Conservation (phyloP, 2,888 invertebrate genomes). For the Eulithis testata region DNA sequence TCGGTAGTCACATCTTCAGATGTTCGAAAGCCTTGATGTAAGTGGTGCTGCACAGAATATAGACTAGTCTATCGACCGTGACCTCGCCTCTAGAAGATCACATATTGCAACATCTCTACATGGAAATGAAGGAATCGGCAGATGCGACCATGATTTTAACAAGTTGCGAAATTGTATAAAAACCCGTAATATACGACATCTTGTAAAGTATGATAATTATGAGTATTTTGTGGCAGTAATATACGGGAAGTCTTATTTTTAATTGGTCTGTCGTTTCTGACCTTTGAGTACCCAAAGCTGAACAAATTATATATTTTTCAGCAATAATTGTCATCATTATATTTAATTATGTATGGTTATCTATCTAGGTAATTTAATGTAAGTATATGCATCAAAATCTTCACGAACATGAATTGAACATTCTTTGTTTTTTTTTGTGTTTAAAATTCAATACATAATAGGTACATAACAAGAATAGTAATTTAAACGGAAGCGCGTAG, state of each 20-base stretch:
- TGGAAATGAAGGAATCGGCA: constrained; percentile 17
- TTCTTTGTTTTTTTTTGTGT: background rate
- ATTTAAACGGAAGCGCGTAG: constrained; percentile 7
- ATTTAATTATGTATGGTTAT: no score
- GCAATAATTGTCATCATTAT: background rate
- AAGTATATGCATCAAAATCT: background rate
- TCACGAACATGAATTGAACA: background rate
- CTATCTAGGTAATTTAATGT: no score
- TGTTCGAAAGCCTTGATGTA: constrained; percentile 19
- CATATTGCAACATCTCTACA: background rate
- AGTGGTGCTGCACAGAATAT: constrained; percentile 28
- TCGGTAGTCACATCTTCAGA: background rate
- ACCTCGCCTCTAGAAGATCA: constrained; percentile 22
- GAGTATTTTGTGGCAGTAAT: background rate
- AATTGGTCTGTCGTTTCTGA: constrained; percentile 12
- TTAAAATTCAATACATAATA: constrained; percentile 3
- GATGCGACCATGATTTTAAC: constrained; percentile 11
- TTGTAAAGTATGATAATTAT: background rate
- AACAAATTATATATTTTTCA: constrained; percentile 2
- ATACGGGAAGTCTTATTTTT: background rate
- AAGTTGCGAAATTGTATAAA: constrained; percentile 16
- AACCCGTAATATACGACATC: constrained; percentile 1
- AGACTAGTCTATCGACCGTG: constrained; percentile 34
- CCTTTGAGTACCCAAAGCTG: constrained; percentile 1
- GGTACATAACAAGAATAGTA: background rate